phyloP scores from a whole-genome alignment of 2,888 invertebrate genomes.

The Hyles lineata region DNA sequence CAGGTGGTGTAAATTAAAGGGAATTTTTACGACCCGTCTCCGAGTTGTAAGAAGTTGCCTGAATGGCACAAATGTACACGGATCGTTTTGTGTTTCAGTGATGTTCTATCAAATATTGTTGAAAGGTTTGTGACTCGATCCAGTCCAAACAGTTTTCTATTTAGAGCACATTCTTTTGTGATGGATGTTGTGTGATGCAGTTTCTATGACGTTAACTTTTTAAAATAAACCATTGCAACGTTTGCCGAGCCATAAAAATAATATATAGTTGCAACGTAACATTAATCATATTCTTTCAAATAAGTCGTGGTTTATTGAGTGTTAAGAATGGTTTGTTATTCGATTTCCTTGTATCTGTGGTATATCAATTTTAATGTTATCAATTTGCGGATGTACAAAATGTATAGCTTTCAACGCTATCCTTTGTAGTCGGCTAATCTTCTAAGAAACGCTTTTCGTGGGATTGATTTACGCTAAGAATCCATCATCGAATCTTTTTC shows the following conservation, averaged over 20 bases:
- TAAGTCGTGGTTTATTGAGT: conserved; percentile 1
- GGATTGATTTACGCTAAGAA: too few species aligned
- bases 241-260: neutral
- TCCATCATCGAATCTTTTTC: too few species aligned
- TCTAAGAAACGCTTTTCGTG: neutral
- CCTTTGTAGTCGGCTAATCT: neutral
- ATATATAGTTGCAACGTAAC: neutral
- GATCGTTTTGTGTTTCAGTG: neutral
- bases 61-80: neutral
- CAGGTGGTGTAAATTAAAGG: conserved; percentile 43
- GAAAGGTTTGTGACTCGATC: neutral
- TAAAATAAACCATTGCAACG: neutral
- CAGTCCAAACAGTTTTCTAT: neutral
- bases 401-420: neutral
- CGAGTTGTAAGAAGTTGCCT: neutral
- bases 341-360: neutral
- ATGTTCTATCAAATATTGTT: conserved; percentile 3
- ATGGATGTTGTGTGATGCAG: conserved; percentile 1
- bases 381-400: neutral
- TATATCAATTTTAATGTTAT: neutral
- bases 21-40: conserved; percentile 17
- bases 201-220: conserved; percentile 4
- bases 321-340: conserved; percentile 1
- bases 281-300: conserved; percentile 7
- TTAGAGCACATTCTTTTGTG: neutral